Evolutionary conservation across 2,113 vertebrate genomes (phyloP).

Genomic region (Porphyrio hochstetteri): DNA sequence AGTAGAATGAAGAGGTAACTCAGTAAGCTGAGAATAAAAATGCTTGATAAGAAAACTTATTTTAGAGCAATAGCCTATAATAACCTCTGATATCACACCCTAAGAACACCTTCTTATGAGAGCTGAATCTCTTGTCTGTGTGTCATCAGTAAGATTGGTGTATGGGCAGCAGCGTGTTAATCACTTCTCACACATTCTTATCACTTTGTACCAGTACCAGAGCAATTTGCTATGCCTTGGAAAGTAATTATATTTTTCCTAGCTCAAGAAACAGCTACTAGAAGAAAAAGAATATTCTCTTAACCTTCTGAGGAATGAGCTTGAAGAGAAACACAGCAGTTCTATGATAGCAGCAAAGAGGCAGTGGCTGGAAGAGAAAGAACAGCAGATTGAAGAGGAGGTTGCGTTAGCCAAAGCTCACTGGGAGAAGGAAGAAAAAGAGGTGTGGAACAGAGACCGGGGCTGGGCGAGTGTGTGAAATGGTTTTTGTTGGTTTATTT

Average conservation of each 20-base stretch:
- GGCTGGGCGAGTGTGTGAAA: background rate
- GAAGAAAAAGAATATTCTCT: slow-evolving; percentile 74
- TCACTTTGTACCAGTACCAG: background rate
- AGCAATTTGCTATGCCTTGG: background rate
- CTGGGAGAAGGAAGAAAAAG: slow-evolving; percentile 78
- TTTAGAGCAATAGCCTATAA: background rate
- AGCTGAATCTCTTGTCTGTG: background rate
- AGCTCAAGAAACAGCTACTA: slow-evolving; percentile 73
- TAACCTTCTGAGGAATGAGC: slow-evolving; percentile 74
- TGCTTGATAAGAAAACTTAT: background rate
- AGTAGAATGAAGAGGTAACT: background rate
- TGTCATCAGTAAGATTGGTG: background rate
- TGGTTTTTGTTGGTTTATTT: background rate
- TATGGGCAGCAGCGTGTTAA: background rate
- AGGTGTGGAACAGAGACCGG: slow-evolving; percentile 65
- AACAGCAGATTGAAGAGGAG: slow-evolving; percentile 71
- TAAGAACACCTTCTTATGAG: background rate
- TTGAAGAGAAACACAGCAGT: slow-evolving; percentile 77
- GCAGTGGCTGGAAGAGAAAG: slow-evolving; percentile 81
- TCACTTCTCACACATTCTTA: fast-evolving
- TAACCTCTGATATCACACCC: background rate
- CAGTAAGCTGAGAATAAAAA: background rate
- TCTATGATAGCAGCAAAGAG: slow-evolving; percentile 70
- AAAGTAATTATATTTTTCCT: background rate
- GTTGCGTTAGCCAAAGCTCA: slow-evolving; percentile 66